These are phyloP conservation scores for Sabatieria punctata DNA, from an alignment of 2,888 invertebrate species.

Conservation along the genomic window DNA sequence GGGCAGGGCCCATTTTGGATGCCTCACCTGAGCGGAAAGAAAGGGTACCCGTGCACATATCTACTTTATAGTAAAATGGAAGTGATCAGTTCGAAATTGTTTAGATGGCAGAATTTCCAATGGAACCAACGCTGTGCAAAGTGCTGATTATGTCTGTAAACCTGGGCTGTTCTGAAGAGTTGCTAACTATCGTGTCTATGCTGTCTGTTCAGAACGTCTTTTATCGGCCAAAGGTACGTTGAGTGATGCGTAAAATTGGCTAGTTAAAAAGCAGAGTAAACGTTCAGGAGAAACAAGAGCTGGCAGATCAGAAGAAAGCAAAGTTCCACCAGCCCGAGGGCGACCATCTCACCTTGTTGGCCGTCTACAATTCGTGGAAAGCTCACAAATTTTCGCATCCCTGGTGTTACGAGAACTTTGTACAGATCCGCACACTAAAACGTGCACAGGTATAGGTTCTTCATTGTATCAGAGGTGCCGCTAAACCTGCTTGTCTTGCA, in stretches of 20 bases:
- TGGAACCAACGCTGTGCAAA: conserved; percentile 93
- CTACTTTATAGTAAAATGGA: no score
- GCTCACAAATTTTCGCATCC: conserved; percentile 97
- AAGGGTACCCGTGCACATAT: no score
- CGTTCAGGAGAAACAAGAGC: conserved; percentile 71
- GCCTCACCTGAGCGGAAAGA: no score
- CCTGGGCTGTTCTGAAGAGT: conserved; percentile 89
- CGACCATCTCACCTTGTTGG: conserved; percentile 87
- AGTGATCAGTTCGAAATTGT: no score
- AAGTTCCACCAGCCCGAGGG: conserved; percentile 98
- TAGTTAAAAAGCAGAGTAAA: no score
- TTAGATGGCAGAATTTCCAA: conserved; percentile 97
- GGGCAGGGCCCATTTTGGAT: no score
- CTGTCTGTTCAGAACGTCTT: conserved; percentile 97
- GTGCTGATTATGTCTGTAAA: conserved; percentile 98
- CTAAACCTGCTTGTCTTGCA: conserved; percentile 38
- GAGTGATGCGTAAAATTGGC: not conserved
- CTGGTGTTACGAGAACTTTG: conserved; percentile 99
- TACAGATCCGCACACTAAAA: conserved; percentile 87
- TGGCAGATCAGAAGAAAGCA: conserved; percentile 96
- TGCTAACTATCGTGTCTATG: conserved; percentile 96
- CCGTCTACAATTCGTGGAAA: conserved; percentile 97
- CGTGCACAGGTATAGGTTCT: conserved; percentile 44
- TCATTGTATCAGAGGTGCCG: not conserved
- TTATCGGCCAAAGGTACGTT: conserved; percentile 46